These are phyloP conservation scores for Diabrotica undecimpunctata DNA, from an alignment of 1,140 invertebrate species.

Conservation along the genomic window DNA sequence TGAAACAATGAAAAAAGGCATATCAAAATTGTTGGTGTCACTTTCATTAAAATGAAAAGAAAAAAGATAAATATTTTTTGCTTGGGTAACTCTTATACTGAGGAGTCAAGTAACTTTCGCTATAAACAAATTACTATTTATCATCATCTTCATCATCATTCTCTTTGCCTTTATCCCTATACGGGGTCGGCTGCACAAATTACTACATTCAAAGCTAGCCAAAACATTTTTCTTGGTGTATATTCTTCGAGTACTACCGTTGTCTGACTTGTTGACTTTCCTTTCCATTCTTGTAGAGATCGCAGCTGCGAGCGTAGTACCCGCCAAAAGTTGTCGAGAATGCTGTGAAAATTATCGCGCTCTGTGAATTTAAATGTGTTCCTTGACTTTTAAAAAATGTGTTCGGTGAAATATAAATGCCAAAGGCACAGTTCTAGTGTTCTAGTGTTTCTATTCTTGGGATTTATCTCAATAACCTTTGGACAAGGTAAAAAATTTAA, in stretches of 20 bases:
- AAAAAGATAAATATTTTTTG: too few species aligned
- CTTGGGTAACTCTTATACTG: too few species aligned
- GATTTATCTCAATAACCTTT: constrained; percentile 5
- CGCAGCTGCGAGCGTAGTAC: neutral
- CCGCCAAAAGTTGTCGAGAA: neutral
- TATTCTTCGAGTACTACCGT: neutral
- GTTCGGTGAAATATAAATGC: neutral
- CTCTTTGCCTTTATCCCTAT: too few species aligned
- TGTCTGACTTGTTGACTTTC: neutral
- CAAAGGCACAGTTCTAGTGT: constrained; percentile 6
- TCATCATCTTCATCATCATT: too few species aligned
- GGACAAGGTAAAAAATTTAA: constrained; percentile 10
- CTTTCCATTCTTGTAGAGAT: constrained; percentile 2
- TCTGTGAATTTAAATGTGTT: constrained; percentile 10
- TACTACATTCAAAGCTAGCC: too few species aligned
- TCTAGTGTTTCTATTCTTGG: constrained; percentile 7
- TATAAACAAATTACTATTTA: too few species aligned
- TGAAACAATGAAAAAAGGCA: too few species aligned
- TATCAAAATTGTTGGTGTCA: too few species aligned
- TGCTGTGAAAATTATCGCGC: neutral
- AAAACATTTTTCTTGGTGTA: neutral
- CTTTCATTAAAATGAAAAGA: too few species aligned
- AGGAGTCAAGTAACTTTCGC: too few species aligned
- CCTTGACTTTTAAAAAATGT: constrained; percentile 4
- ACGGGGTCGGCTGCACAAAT: too few species aligned